Base-by-base conservation (phyloP, 2,888 invertebrate genomes). In the Nymphalis c-album region DNA sequence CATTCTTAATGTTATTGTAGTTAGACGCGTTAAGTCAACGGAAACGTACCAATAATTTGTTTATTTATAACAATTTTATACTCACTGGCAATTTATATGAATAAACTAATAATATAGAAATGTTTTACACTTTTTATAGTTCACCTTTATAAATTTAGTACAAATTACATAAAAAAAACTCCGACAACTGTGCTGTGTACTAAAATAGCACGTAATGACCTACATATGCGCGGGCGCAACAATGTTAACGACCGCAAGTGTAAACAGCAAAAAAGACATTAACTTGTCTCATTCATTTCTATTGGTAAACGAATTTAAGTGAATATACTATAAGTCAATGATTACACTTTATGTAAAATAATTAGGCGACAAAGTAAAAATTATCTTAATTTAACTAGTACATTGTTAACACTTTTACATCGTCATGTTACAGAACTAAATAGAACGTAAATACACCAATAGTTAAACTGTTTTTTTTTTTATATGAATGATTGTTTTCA, bases 221-320 rank as follows among this genome's bases (percentile, higher is more conserved):
- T 59, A 76, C 68, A 70, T 76, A 63, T 67, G 71, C 69, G 70
- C 64, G 71, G 69, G 72, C 70, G 74, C 72, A 76, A 79, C 76
- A 76, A 78, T 83, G 82, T 84, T 82, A 84, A 84, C 75, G 83
- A 83, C 84, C 85, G 78, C 71, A 73, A 68, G 71, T 70, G 77
- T 82, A 82, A 83, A 82, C 83, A 82, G 67, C 70, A 70, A 69
- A 64, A 65, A 74, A 68, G 71, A 70, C 20, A 60, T 57, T 47
- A 61, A 63, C 50, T 55, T 31, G 20, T 26, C 35, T 47, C 47
- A 2, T 22, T 59, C 22, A 13, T 35, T 13, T 35, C 16, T 17
- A 45, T 50, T 65, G 58, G 59, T 35, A 51, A 31, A 65, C 55
- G 18, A 17, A 7, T 17, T 16, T 16, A 59, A 40, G 8, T 20